These are phyloP conservation scores for Platyura marginata DNA, from an alignment of 1,140 invertebrate species.

Conservation along the genomic window DNA sequence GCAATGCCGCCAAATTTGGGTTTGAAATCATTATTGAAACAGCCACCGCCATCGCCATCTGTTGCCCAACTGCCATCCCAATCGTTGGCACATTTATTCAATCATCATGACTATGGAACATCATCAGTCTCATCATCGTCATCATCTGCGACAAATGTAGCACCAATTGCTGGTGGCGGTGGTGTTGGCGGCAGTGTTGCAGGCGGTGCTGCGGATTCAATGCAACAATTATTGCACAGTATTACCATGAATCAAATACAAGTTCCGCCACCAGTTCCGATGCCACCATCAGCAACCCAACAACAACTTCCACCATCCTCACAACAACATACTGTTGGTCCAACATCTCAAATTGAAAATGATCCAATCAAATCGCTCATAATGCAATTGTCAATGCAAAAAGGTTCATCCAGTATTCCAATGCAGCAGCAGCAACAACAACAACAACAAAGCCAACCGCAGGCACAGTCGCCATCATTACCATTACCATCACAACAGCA, in stretches of 20 bases:
- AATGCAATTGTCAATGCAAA: slow-evolving; percentile 10
- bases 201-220: neutral
- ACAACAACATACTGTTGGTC: no score
- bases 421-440: neutral
- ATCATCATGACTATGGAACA: neutral
- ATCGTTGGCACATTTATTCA: neutral
- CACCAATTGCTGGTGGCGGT: neutral
- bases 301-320: slow-evolving; percentile 7
- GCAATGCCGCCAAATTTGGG: neutral
- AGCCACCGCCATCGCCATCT: neutral
- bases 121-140: neutral
- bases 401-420: slow-evolving; percentile 4
- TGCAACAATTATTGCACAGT: neutral
- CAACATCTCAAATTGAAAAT: slow-evolving; percentile 10
- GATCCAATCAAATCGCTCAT: slow-evolving; percentile 3
- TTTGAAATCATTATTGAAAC: neutral
- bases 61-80: no score
- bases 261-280: neutral
- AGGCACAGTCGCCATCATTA: neutral
- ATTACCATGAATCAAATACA: neutral
- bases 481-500: neutral
- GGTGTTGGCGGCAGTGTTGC: neutral
- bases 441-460: neutral
- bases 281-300: no score
- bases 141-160: neutral